phyloP scores from a whole-genome alignment of 2,113 vertebrate genomes.

The Ailurus styani region DNA sequence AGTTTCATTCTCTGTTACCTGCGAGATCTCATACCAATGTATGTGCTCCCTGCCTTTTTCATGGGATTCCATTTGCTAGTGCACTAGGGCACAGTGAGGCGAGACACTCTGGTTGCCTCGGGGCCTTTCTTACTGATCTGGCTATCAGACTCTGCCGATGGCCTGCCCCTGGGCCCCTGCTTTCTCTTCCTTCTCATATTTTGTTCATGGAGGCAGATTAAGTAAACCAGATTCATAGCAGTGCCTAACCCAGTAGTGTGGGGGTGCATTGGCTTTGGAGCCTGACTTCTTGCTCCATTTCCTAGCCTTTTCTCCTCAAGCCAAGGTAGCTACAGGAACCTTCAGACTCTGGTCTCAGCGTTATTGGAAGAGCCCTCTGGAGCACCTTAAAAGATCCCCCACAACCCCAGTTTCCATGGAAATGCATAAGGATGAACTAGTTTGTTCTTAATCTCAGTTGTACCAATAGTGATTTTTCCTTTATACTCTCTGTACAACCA shows the following conservation, averaged over 20 bases:
- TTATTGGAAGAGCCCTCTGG: not conserved
- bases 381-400: not conserved
- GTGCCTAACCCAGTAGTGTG: not conserved
- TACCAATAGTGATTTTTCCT: not conserved
- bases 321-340: not conserved
- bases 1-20: not conserved
- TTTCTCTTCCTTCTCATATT: not conserved
- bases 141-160: not conserved
- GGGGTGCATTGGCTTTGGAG: not conserved
- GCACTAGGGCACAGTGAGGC: not conserved
- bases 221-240: not conserved
- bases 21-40: not conserved
- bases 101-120: not conserved
- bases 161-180: not conserved
- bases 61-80: not conserved
- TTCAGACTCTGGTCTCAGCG: not conserved
- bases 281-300: not conserved
- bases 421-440: not conserved
- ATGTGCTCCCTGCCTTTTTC: not conserved
- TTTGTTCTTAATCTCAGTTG: not conserved
- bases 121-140: not conserved
- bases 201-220: not conserved
- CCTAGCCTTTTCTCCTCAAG: not conserved
- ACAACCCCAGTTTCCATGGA: not conserved
- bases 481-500: not conserved